Conservation (phyloP, 2,797 vertebrate genomes). For the Mormyrops boulengeri region DNA sequence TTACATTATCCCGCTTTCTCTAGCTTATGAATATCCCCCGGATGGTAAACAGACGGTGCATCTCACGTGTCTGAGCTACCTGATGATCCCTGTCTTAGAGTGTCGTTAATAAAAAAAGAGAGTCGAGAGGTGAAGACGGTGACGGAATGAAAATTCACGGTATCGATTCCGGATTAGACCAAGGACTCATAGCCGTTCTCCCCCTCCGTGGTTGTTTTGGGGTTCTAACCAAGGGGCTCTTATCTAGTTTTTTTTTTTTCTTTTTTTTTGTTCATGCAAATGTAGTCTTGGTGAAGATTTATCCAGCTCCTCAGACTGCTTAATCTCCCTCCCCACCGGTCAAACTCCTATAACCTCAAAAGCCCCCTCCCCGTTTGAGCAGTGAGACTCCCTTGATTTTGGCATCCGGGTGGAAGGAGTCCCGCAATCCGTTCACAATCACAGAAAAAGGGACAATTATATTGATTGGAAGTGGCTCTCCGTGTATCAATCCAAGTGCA, state of each 20-base stretch:
- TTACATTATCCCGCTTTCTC: not conserved
- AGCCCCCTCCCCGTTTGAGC: not conserved
- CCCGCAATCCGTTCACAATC: not conserved
- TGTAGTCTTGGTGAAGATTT: not conserved
- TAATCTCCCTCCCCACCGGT: not conserved
- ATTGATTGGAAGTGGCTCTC: slow-evolving; percentile 1
- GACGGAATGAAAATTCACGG: not conserved
- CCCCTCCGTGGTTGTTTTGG: not conserved
- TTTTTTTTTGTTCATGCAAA: not conserved
- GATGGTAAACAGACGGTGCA: not conserved
- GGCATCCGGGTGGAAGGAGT: not conserved
- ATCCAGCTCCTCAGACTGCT: not conserved
- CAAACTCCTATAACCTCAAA: not conserved
- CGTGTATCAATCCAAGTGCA: not conserved
- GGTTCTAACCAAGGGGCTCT: not conserved
- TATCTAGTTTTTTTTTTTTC: not conserved
- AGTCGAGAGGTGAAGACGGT: not conserved
- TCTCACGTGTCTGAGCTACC: not conserved
- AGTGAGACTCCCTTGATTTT: not conserved
- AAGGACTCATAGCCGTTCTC: not conserved
- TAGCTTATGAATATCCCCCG: not conserved
- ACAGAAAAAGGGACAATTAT: not conserved
- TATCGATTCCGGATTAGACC: not conserved
- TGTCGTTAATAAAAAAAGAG: not conserved
- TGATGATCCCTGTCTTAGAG: not conserved